Evolutionary conservation across 2,888 invertebrate species (phyloP), one percentile per base, ranked within the genome.

Genomic region (Fragum whitleyi): DNA sequence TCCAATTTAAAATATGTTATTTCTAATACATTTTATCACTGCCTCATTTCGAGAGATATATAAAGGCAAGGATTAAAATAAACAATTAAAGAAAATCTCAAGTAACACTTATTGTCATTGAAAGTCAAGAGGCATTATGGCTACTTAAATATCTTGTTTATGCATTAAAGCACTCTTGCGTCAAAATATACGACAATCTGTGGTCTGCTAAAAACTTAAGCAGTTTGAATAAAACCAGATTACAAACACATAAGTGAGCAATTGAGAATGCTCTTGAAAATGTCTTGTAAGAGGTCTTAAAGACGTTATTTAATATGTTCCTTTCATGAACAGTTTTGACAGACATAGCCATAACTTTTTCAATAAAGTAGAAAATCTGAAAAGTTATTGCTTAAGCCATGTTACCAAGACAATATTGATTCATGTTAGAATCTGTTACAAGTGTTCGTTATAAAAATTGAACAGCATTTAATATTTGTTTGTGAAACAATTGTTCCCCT

Each of bases 131-230:
- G 14, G 2, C 47, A 47, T 47, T n/a, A 47, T 47, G 47, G 47
- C n/a, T 47, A 47, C 47, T 47, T 47, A n/a, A 47, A 47, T 47
- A 47, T 19, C 47, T 47, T 47, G 47, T 47, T 47, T 47, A n/a
- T 47, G 47, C 47, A 47, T 47, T 47, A 9, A 47, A 14, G 32
- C 32, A 36, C 32, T 36, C 9, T 36, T 36, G 9, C 32, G 32
- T 36, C 32, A 36, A 36, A 36, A 36, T 9, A 36, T 36, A 6
- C 32, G 3, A 36, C 32, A 36, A 36, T 36, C 32, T 36, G 32
- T 36, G 32, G 32, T 36, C 32, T 36, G 32, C 32, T 36, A 6
- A 36, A 36, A 36, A 6, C 5, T 36, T 36, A 36, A 36, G 32
- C 32, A 36, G 9, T 36, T 36, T 36, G 32, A 36, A 36, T 36